These are phyloP conservation scores for Trichogramma evanescens DNA, from an alignment of 2,888 invertebrate species.

Conservation along the genomic window DNA sequence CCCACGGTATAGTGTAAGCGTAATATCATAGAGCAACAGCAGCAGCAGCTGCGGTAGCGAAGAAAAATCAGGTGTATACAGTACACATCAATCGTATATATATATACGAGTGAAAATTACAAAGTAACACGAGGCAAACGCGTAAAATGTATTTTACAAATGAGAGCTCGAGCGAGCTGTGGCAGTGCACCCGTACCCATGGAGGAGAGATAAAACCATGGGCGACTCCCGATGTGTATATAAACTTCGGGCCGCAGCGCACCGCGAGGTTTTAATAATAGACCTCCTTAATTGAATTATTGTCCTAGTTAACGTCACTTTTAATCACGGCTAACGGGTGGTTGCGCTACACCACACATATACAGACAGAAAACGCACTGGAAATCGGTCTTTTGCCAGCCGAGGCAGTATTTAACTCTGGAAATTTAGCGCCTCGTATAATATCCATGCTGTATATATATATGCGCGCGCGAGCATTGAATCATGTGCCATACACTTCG, in stretches of 20 bases:
- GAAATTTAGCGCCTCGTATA: too few species aligned
- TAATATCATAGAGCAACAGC: not conserved
- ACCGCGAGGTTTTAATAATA: constrained; percentile 28
- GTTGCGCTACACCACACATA: not conserved
- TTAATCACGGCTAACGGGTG: constrained; percentile 27
- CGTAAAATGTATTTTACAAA: too few species aligned
- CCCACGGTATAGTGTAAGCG: not conserved
- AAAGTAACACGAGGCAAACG: too few species aligned
- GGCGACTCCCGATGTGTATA: not conserved
- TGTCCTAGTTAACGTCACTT: constrained; percentile 33
- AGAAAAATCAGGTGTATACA: constrained; percentile 8
- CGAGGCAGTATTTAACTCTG: too few species aligned
- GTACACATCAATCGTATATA: not conserved
- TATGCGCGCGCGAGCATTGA: too few species aligned
- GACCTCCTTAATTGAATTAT: constrained; percentile 36
- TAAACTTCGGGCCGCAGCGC: not conserved
- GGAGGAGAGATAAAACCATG: constrained; percentile 2
- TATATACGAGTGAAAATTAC: too few species aligned
- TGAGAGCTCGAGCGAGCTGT: too few species aligned
- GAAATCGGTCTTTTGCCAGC: too few species aligned
- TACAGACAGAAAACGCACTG: too few species aligned
- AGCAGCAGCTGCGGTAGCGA: not conserved
- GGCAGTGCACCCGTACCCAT: not conserved
- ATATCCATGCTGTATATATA: too few species aligned
- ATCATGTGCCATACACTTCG: too few species aligned